phyloP scores from a whole-genome alignment of 2,113 vertebrate species.

The Ornithorhynchus anatinus region DNA sequence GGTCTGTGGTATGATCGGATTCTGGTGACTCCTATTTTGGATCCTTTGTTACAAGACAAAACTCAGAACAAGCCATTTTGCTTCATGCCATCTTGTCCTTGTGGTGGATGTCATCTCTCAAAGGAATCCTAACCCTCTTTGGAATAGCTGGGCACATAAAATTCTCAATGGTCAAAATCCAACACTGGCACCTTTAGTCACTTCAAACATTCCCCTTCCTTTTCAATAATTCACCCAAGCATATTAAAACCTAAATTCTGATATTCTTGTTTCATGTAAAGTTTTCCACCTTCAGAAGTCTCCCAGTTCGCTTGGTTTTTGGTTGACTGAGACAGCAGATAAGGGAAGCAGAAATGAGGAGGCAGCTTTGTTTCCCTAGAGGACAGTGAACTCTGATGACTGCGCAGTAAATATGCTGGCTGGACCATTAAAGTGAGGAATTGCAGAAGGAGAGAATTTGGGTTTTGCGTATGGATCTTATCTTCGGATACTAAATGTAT shows the following conservation, averaged over 20 bases:
- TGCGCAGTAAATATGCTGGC: not conserved
- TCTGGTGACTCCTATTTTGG: not conserved
- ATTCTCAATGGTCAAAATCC: not conserved
- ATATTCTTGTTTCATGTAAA: not conserved
- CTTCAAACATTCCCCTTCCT: not conserved
- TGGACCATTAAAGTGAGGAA: not conserved
- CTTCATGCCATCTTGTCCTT: fast-evolving
- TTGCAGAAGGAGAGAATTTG: not conserved
- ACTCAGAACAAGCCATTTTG: not conserved
- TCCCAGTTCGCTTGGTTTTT: not conserved
- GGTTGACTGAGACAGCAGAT: not conserved
- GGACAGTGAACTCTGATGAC: not conserved
- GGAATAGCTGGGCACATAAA: not conserved
- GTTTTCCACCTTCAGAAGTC: not conserved
- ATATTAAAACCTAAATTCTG: not conserved
- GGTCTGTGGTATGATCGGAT: not conserved
- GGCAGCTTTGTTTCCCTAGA: not conserved
- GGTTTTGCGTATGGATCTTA: conserved; percentile 24
- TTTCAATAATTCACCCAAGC: not conserved
- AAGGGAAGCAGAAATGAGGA: not conserved
- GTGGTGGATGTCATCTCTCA: not conserved
- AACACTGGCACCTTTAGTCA: not conserved
- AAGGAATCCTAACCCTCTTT: not conserved
- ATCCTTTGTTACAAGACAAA: too few relatives aligned
- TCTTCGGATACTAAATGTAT: conserved; percentile 8